Base-by-base conservation (phyloP, 2,797 vertebrate species). In the Synanceia verrucosa region DNA sequence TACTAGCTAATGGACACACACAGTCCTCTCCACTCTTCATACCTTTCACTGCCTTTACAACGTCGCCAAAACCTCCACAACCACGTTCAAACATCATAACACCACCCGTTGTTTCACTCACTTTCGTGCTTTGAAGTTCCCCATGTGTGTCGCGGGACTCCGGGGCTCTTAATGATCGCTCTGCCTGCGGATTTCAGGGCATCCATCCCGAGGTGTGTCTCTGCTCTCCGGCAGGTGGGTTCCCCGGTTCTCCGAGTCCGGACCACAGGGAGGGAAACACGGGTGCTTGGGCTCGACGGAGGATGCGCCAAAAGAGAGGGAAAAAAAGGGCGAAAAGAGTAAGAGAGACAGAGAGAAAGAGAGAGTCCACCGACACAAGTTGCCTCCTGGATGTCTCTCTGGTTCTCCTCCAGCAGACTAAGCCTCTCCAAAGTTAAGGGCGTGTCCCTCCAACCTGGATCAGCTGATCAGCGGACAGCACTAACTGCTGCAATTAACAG, bases 131-230 rank as follows among this genome's bases (percentile, higher is more conserved):
- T 96, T 31, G 95, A 93, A 84, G 95, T 92, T 85, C 95, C 95
- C 93, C 95, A 95, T 78, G 95, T 94, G 88, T 96, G 95, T 26
- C 96, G 91, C 81, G 95, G 94, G 28, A 96, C 95, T 82, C 95
- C 94, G 4, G 96, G 96, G 88, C 96, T 97, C 91, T 96, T 95
- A 81, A 96, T 94, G 3, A 97, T 96, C 0, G 96, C 96, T 75
- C 95, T 96, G 4, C 96, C 96, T 71, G 96, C 96, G 46, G 95
- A 96, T 88, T 96, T 95, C 76, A 97, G 84, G 29, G 95, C 96
- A 60, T 97, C 96, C 96, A 97, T 97, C 78, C 78, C 84, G 81
- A 77, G 86, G 84, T 74, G 85, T 70, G 89, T 76, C 53, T 73
- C 50, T 68, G 70, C 73, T 87, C 78, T 72, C 77, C 82, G 70